Percentiles rank a stretch among this genome's conserved stretches.
These are phyloP conservation scores for Virgularia gustaviana DNA, from an alignment of 92 coral and sea anemone genomes.

Conservation along the genomic window DNA sequence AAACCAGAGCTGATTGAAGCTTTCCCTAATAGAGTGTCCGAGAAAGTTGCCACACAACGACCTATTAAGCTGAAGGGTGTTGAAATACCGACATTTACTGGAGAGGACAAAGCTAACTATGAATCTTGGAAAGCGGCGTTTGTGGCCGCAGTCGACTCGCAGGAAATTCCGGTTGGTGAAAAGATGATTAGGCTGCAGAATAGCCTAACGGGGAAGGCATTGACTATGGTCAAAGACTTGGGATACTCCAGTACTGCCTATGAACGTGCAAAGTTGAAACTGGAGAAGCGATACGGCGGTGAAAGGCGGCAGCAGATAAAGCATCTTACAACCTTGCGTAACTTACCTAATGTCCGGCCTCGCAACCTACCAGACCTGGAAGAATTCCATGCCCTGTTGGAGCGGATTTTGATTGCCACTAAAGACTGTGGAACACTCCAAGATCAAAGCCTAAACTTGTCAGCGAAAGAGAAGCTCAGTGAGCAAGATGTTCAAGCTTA, in stretches of 20 bases:
- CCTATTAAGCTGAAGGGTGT: neutral
- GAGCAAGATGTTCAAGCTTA: slow-evolving; percentile 30
- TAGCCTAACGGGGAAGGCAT: neutral
- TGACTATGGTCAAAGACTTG: neutral
- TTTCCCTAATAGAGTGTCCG: too few relatives aligned
- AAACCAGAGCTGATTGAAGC: too few relatives aligned
- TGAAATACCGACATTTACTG: neutral
- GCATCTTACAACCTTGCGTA: slow-evolving; percentile 2
- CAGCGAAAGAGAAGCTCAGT: slow-evolving; percentile 40
- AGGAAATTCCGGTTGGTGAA: neutral
- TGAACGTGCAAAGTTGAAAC: slow-evolving; percentile 9
- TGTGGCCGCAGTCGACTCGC: neutral
- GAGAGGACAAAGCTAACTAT: neutral
- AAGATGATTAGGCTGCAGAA: neutral
- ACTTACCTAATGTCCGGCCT: neutral
- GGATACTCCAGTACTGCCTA: slow-evolving; percentile 2
- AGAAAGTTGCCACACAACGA: too few relatives aligned
- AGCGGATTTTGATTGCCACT: neutral
- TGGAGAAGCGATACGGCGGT: neutral
- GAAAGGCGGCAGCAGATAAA: neutral
- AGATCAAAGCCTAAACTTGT: slow-evolving; percentile 31
- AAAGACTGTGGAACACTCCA: neutral
- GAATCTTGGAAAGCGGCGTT: slow-evolving; percentile 23
- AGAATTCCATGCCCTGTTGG: neutral
- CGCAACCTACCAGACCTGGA: neutral